phyloP scores from a whole-genome alignment of 23 tunicate species.

The Ascidia mentula region DNA sequence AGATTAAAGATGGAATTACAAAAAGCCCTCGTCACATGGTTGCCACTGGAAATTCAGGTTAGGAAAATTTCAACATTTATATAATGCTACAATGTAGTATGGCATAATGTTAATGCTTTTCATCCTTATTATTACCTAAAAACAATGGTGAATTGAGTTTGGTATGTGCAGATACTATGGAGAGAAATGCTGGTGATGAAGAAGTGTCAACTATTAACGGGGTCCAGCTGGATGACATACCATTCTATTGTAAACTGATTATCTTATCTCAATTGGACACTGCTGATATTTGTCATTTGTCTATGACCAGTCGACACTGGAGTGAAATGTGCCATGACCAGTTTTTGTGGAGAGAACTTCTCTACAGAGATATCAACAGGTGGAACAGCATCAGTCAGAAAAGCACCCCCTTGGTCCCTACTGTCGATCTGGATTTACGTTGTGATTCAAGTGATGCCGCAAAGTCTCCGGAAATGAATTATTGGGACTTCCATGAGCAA shows the following conservation, averaged over 20 bases:
- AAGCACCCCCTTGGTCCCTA: slow-evolving; percentile 66
- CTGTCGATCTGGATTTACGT: not conserved
- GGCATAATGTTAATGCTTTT: no score
- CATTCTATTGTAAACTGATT: slow-evolving; percentile 83
- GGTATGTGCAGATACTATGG: no score
- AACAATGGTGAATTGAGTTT: no score
- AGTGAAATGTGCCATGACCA: slow-evolving; percentile 72
- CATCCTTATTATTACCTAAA: no score
- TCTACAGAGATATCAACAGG: slow-evolving; percentile 65
- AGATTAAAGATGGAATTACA: slow-evolving; percentile 52
- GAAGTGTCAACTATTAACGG: no score
- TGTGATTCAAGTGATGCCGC: not conserved
- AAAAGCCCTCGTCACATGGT: slow-evolving; percentile 17
- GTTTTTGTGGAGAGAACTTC: slow-evolving; percentile 82
- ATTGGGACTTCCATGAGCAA: slow-evolving; percentile 29
- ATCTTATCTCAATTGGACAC: slow-evolving; percentile 78
- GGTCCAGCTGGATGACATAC: slow-evolving; percentile 43
- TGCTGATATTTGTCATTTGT: slow-evolving; percentile 59
- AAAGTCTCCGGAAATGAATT: not conserved
- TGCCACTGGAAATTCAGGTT: not conserved
- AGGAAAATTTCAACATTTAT: no score
- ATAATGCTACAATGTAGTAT: no score
- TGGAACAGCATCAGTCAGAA: slow-evolving; percentile 76
- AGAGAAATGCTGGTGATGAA: no score
- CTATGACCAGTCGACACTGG: slow-evolving; percentile 77